Base-by-base conservation (phyloP, 2,888 invertebrate species). In the Punctoribates punctum region DNA sequence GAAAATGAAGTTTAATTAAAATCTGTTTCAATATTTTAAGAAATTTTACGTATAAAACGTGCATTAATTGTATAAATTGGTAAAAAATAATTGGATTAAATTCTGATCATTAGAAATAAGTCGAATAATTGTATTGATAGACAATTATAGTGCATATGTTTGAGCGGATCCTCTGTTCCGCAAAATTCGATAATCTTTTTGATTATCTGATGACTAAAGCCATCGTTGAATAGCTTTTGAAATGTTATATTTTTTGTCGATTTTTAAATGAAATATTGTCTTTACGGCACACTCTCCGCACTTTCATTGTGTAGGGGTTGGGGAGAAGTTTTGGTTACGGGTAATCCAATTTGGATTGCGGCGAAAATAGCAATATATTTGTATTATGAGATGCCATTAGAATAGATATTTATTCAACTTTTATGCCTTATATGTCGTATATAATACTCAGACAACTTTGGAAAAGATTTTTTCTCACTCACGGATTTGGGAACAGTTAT, bases 301-400 rank as follows among this genome's bases (percentile, higher is more conserved):
- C 23, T n/a, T n/a, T n/a, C 4, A 57, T 57, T n/a, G 9, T 20
- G n/a, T 65, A 65, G 65, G 65, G 65, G 65, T 65, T 65, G 34
- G 65, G 65, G 62, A 27, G 20, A 23, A 34, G n/a, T 25, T 25
- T 34, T 8, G 65, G 34, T 11, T 65, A 11, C n/a, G 65, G 65
- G 29, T 65, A 65, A 65, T 65, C 65, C 65, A 65, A 65, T 65
- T 65, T 65, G 65, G 65, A 65, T 65, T 65, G 9, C 6, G n/a
- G 34, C 65, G 13, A 38, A 51, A 38, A 65, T 65, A 65, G 65
- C 65, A 65, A 65, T 65, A 65, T 65, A 65, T 65, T 65, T 65
- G 65, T 65, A 65, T 65, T 65, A 65, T 65, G 65, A 65, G 29
- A 65, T 65, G 34, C 65, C 65, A 65, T 65, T 17, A 15, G 11